phyloP scores from a whole-genome alignment of 1,140 invertebrate genomes.

The Oncopodura yosiiana region DNA sequence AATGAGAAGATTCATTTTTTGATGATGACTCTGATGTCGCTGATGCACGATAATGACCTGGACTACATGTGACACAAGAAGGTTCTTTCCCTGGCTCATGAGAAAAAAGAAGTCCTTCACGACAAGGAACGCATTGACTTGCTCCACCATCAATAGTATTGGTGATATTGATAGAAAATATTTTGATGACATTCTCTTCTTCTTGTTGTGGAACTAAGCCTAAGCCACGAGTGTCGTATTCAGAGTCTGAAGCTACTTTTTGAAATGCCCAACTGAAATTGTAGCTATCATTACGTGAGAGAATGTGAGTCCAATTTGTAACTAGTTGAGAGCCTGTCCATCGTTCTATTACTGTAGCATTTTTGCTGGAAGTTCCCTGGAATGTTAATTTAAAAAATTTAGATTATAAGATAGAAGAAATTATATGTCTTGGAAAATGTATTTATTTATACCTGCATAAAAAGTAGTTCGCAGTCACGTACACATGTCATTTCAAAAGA shows the following conservation, averaged over 20 bases:
- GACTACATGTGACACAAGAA: constrained; percentile 22
- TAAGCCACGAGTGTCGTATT: neutral
- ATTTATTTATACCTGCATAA: constrained; percentile 43
- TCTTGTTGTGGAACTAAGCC: constrained; percentile 9
- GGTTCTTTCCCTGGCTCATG: neutral
- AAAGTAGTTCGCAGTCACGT: constrained; percentile 45
- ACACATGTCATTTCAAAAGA: constrained; percentile 46
- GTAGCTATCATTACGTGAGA: constrained; percentile 44
- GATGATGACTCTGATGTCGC: too few species aligned
- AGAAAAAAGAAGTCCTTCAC: constrained; percentile 36
- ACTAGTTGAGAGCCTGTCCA: constrained; percentile 42
- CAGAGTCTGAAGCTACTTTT: constrained; percentile 40
- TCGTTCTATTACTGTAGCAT: constrained; percentile 40
- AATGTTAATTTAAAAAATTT: neutral
- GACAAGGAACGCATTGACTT: constrained; percentile 46
- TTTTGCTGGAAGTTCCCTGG: constrained; percentile 39
- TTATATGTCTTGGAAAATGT: neutral
- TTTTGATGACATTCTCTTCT: constrained; percentile 42
- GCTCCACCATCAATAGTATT: constrained; percentile 52
- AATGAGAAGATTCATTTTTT: too few species aligned
- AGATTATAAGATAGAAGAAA: neutral
- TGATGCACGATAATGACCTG: constrained; percentile 23
- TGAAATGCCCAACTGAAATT: constrained; percentile 51
- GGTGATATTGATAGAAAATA: constrained; percentile 50
- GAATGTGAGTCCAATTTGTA: constrained; percentile 40